These are phyloP conservation scores for Astur gentilis DNA, from an alignment of 2,113 vertebrate genomes.

Conservation along the genomic window DNA sequence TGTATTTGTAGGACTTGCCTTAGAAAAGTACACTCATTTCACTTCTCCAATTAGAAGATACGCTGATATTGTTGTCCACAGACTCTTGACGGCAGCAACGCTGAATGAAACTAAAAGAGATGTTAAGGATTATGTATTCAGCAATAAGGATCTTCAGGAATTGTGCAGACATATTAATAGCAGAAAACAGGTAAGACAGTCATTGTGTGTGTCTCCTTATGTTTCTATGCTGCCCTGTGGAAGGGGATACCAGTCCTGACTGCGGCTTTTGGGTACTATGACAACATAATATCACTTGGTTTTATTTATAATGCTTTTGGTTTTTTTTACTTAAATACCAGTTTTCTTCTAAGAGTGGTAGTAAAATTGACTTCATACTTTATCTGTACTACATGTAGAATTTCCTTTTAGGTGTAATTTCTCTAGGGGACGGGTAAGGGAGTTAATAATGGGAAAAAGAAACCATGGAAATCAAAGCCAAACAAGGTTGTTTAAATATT, in stretches of 20 bases:
- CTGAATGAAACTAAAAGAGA: constrained; percentile 49
- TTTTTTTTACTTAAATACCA: background rate
- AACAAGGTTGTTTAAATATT: rapidly evolving
- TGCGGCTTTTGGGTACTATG: background rate
- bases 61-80: constrained; percentile 88
- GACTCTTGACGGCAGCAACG: constrained; percentile 82
- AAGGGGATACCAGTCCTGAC: background rate
- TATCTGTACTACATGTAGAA: background rate
- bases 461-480: background rate
- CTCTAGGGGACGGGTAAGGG: rapidly evolving
- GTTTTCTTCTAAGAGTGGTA: background rate
- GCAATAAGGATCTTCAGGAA: constrained; percentile 86
- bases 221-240: too few relatives aligned
- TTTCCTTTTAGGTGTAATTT: background rate
- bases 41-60: constrained; percentile 97
- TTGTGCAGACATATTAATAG: constrained; percentile 87
- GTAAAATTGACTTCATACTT: background rate
- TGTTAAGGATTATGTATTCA: constrained; percentile 15
- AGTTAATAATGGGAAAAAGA: background rate
- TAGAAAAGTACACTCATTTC: constrained; percentile 95
- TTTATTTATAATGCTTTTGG: background rate
- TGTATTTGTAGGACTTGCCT: constrained; percentile 82
- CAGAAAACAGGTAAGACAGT: constrained; percentile 83
- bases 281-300: background rate
- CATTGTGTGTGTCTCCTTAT: rapidly evolving